Evolutionary conservation across 2,113 vertebrate species (phyloP), one percentile per base, ranked within the genome.

Genomic region (Thalassarche chlororhynchos): DNA sequence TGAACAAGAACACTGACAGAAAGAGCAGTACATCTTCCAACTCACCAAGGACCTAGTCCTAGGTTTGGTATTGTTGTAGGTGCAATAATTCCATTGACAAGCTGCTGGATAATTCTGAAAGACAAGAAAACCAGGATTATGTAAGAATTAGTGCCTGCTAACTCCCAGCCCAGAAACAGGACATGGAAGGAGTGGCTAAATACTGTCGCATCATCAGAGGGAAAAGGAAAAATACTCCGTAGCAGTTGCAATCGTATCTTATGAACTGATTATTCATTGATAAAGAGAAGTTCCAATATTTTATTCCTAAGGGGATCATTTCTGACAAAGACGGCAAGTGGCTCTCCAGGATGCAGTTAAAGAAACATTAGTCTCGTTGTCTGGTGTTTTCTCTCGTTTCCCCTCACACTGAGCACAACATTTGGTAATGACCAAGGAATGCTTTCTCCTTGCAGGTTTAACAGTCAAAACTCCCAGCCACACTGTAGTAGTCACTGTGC

Each of bases 1-100:
- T 1, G 2, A 34, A 14, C 0, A 8, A 64, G 66, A 21, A 61
- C 34, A 16, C 20, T 8, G 25, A 14, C 52, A 64, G 57, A 51
- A 38, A 76, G 31, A 77, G 70, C 28, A 51, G 90, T 8, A 83
- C 65, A 51, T 19, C 31, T 15, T 40, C 54, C 84, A 83, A 98
- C 99, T 99, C 97, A 99, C 99, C 99, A 99, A 76, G 99, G 99
- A 87, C 99, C 99, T 79, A 99, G 98, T 87, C 99, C 99, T 64
- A 99, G 98, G 97, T 99, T 99, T 93, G 99, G 99, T 98, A 99
- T 99, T 84, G 99, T 99, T 55, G 99, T 99, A 0, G 99, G 99
- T 61, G 99, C 99, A 95, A 99, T 99, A 90, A 99, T 99, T 91
- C 99, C 99, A 65, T 99, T 99, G 80, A 99, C 99, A 97, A 99